Evolutionary conservation across 2,888 invertebrate genomes (phyloP), one percentile per base, ranked within the genome.

Genomic region (Dioctria linearis): DNA sequence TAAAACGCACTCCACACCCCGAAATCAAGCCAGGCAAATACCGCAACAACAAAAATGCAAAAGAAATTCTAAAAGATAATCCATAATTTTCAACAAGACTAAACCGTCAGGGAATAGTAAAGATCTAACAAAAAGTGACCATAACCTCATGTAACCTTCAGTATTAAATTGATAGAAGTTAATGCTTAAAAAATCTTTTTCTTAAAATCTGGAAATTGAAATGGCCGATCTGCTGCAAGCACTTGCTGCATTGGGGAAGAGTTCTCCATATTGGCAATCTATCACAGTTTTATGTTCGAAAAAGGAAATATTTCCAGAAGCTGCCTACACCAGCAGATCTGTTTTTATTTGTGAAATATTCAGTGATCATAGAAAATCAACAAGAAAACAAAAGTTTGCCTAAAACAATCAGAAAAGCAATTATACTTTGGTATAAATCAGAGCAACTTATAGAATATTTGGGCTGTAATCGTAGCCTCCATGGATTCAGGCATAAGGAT

Each of bases 391-490:
- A 84, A 9, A 85, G 85, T 11, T 84, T 88, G 9, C 85, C 85
- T 3, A 86, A 85, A 57, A 88, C 88, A 0, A 83, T 85, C 0
- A 86, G 86, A 5, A 88, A 87, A 78, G 86, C 88, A 3, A 82
- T 88, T 5, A 80, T 83, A 0, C 82, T 84, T 0, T 88, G 88
- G 88, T 88, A 88, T 83, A 84, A 54, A 63, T 80, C 11, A 84
- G 85, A 54, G 51, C 86, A 0, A 67, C 88, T 43, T 83, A 85
- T 73, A 9, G 73, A 46, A 1, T 39, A 46, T 42, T 25, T 59
- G 51, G 63, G 25, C n/a, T 37, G 40, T 46, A n/a, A 75, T 11
- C 76, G 76, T 4, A 54, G 63, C 5, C n/a, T 76, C 46, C 73
- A 73, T 54, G 73, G 73, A 6, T 73, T 84, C 4, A 82, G 83